Percentiles rank a stretch among this genome's conserved stretches.
Evolutionary conservation across 2,888 invertebrate genomes (phyloP).

Genomic region (Idaea straminata): DNA sequence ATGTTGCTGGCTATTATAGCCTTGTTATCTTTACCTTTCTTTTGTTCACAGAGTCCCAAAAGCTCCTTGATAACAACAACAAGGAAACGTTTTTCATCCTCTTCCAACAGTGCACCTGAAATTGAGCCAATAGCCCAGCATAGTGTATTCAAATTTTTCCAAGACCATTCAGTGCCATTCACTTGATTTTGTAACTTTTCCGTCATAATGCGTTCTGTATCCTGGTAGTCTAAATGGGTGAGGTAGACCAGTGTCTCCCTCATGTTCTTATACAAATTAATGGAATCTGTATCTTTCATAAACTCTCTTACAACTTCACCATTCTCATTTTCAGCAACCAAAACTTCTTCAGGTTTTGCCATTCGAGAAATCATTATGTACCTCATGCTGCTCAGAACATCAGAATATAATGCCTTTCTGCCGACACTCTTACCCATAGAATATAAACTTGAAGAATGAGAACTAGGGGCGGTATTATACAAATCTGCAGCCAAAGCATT

Average conservation of each 20-base stretch:
- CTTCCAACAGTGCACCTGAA: slow-evolving; percentile 99
- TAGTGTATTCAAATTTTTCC: slow-evolving; percentile 99
- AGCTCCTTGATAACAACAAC: slow-evolving; percentile 99
- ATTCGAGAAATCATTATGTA: slow-evolving; percentile 99
- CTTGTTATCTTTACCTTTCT: slow-evolving; percentile 99
- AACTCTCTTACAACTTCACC: slow-evolving; percentile 99
- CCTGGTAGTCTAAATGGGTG: slow-evolving; percentile 98
- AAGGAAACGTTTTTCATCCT: slow-evolving; percentile 99
- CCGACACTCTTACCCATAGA: slow-evolving; percentile 71
- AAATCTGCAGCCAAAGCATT: slow-evolving; percentile 95
- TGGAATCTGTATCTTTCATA: slow-evolving; percentile 99
- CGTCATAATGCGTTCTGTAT: slow-evolving; percentile 99
- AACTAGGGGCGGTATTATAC: slow-evolving; percentile 92
- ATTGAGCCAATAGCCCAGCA: slow-evolving; percentile 99
- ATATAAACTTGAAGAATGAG: slow-evolving; percentile 67
- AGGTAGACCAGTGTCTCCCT: slow-evolving; percentile 98
- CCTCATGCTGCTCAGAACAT: slow-evolving; percentile 92
- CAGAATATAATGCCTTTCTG: slow-evolving; percentile 87
- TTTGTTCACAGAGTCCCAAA: slow-evolving; percentile 98
- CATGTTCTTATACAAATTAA: slow-evolving; percentile 99
- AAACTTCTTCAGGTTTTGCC: slow-evolving; percentile 99
- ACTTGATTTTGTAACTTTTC: slow-evolving; percentile 99
- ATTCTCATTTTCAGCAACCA: slow-evolving; percentile 99
- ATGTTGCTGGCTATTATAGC: slow-evolving; percentile 99
- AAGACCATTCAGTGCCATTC: slow-evolving; percentile 99